A percentile compares a stretch with the other conserved stretches of the same genome.
Evolutionary conservation across 2,888 invertebrate genomes (phyloP).

Genomic region (Saturnia japonica): DNA sequence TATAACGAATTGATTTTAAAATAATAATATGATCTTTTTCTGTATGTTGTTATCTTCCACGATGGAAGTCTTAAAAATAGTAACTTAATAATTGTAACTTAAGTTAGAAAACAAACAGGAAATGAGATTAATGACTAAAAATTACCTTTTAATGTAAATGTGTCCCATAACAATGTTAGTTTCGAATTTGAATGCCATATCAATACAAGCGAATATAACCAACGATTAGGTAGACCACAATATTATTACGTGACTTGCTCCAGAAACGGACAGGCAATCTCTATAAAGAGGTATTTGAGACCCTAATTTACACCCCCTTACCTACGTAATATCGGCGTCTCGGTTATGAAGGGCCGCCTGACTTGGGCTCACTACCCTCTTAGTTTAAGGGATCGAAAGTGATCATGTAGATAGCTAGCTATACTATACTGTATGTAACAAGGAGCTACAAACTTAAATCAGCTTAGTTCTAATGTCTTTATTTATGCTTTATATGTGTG

Average conservation of each 20-base stretch:
- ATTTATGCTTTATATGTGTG: not conserved
- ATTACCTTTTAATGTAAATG: not conserved
- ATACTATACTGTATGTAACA: conserved; percentile 8
- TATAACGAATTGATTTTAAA: too few relatives aligned
- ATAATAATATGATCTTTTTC: too few relatives aligned
- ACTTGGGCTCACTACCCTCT: conserved; percentile 44
- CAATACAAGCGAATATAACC: conserved; percentile 24
- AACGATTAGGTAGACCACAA: conserved; percentile 66
- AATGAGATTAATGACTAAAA: not conserved
- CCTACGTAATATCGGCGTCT: conserved; percentile 67
- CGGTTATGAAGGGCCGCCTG: conserved; percentile 65
- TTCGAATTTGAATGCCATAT: conserved; percentile 16
- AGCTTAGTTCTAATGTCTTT: too few relatives aligned
- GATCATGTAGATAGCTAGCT: conserved; percentile 27
- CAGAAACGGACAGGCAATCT: conserved; percentile 71
- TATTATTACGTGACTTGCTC: conserved; percentile 75
- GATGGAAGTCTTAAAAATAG: too few relatives aligned
- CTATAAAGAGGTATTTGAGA: conserved; percentile 75
- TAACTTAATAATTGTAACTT: too few relatives aligned
- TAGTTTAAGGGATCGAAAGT: conserved; percentile 38
- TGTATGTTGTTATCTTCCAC: too few relatives aligned
- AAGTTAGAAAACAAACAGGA: not conserved
- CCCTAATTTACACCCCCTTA: conserved; percentile 79
- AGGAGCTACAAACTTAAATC: not conserved
- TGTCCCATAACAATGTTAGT: not conserved